phyloP scores from a whole-genome alignment of 1,140 invertebrate species.

The Musca domestica region DNA sequence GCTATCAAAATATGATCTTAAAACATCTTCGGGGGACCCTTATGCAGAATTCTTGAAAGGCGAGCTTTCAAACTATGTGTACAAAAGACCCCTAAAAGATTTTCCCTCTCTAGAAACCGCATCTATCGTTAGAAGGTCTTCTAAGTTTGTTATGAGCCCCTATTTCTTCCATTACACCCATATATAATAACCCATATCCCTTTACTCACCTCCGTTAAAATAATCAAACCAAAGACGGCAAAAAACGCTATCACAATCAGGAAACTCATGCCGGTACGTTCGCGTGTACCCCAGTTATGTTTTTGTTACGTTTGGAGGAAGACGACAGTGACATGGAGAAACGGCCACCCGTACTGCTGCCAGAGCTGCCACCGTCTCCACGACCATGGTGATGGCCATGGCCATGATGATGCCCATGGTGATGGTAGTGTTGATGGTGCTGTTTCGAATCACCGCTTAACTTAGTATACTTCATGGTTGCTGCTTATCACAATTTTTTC shows the following conservation, averaged over 20 bases:
- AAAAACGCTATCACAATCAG: conserved; percentile 87
- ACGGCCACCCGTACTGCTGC: conserved; percentile 24
- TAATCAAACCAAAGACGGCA: conserved; percentile 80
- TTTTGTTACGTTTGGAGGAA: conserved; percentile 45
- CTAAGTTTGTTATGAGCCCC: no score
- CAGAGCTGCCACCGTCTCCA: neutral
- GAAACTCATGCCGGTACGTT: conserved; percentile 81
- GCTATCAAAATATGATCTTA: no score
- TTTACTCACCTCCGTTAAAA: conserved; percentile 72
- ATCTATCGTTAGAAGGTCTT: no score
- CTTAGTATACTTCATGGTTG: conserved; percentile 7
- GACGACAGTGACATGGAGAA: conserved; percentile 35
- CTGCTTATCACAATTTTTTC: neutral
- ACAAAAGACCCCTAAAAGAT: no score
- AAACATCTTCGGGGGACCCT: no score
- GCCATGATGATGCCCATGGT: conserved; percentile 16
- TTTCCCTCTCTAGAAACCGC: no score
- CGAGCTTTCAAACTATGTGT: no score
- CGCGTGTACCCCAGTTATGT: conserved; percentile 60
- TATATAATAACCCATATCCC: no score
- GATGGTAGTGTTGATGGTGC: conserved; percentile 43
- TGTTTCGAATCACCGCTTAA: conserved; percentile 31
- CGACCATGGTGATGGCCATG: neutral
- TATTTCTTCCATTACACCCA: no score
- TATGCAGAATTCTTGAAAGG: no score